Conservation (phyloP, 2,888 invertebrate genomes). For the Pimpla rufipes region DNA sequence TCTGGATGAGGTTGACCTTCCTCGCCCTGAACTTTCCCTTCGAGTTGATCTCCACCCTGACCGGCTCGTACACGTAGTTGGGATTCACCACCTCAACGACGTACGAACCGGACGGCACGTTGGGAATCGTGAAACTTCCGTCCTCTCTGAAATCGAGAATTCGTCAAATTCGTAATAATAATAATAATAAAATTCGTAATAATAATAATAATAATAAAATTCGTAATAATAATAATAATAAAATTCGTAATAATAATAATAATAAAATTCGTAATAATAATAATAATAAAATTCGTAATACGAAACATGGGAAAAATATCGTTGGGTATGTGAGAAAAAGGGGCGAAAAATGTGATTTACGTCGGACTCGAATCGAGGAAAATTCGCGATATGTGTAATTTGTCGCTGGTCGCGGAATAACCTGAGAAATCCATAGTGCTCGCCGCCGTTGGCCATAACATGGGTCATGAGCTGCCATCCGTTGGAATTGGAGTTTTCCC, state of each 20-base stretch:
- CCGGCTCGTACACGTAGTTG: slow-evolving; percentile 96
- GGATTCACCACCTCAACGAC: slow-evolving; percentile 97
- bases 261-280: too few species aligned
- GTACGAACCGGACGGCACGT: slow-evolving; percentile 96
- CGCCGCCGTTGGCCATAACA: slow-evolving; percentile 95
- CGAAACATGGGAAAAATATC: too few species aligned
- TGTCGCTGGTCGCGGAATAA: slow-evolving; percentile 74
- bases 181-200: too few species aligned
- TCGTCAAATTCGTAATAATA: not conserved
- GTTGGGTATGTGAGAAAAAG: too few species aligned
- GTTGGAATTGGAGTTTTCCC: slow-evolving; percentile 87
- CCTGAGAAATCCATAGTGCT: slow-evolving; percentile 93
- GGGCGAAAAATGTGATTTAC: not conserved
- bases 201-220: too few species aligned
- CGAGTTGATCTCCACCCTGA: slow-evolving; percentile 98
- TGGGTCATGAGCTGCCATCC: slow-evolving; percentile 93
- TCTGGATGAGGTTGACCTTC: slow-evolving; percentile 97
- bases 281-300: too few species aligned
- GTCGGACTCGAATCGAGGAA: not conserved
- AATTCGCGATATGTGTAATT: not conserved
- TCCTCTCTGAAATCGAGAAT: slow-evolving; percentile 89
- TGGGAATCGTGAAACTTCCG: slow-evolving; percentile 95
- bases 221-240: too few species aligned
- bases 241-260: too few species aligned
- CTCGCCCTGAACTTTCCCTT: slow-evolving; percentile 98